A percentile compares a stretch with the other conserved stretches of the same genome.
These are phyloP conservation scores for Drosophila mettleri DNA, from an alignment of 2,888 invertebrate genomes.

Conservation along the genomic window DNA sequence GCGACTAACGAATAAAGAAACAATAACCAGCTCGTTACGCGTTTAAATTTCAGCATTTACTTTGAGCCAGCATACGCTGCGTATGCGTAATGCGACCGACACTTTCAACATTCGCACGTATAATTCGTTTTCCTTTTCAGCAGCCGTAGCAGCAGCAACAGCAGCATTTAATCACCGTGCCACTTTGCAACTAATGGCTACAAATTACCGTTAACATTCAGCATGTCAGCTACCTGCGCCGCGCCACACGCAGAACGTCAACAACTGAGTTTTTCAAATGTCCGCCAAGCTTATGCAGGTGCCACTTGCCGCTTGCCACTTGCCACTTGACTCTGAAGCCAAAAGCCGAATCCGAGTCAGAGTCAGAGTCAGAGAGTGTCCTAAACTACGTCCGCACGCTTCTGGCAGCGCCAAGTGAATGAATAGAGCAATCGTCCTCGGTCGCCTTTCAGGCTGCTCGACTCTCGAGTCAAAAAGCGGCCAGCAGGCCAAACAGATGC, in stretches of 20 bases:
- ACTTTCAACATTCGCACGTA: conserved; percentile 24
- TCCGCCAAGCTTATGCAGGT: conserved; percentile 47
- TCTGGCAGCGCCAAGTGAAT: conserved; percentile 78
- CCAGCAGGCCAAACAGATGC: conserved; percentile 45
- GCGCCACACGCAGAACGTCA: conserved; percentile 32
- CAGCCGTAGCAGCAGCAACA: neutral
- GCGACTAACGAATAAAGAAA: conserved; percentile 21
- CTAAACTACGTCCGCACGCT: conserved; percentile 80
- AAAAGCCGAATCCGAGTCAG: conserved; percentile 50
- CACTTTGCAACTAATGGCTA: conserved; percentile 69
- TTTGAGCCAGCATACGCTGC: conserved; percentile 52
- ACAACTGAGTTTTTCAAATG: conserved; percentile 42
- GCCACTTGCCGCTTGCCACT: conserved; percentile 62
- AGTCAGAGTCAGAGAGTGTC: conserved; percentile 47
- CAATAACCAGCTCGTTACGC: conserved; percentile 60
- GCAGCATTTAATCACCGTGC: conserved; percentile 63
- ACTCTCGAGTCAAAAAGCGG: conserved; percentile 48
- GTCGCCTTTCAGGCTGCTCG: conserved; percentile 67
- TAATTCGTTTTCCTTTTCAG: conserved; percentile 48
- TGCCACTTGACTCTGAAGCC: conserved; percentile 66
- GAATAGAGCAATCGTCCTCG: conserved; percentile 69
- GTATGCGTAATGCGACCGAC: conserved; percentile 66
- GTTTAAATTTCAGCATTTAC: conserved; percentile 54
- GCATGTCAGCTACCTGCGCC: conserved; percentile 44
- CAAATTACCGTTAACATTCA: conserved; percentile 75